Percentiles rank a stretch among this genome's conserved stretches.
phyloP scores from a whole-genome alignment of 1,140 invertebrate genomes.

The Apis cerana region DNA sequence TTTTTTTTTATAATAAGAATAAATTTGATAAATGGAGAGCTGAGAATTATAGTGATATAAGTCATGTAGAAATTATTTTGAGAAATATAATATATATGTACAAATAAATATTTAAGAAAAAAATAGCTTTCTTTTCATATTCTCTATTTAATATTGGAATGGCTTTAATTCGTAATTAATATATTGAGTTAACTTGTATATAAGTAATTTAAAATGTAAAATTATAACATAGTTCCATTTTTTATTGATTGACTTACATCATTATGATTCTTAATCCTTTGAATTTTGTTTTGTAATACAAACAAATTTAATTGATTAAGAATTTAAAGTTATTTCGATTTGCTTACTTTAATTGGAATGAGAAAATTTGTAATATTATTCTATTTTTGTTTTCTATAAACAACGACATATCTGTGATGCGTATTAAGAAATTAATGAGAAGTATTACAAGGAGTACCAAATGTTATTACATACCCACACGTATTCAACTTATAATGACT shows the following conservation, averaged over 20 bases:
- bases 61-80: no score
- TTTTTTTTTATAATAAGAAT: no score
- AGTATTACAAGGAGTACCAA: conserved; percentile 57
- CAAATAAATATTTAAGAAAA: no score
- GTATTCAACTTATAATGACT: conserved; percentile 20
- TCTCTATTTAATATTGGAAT: no score
- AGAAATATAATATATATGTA: no score
- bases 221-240: neutral
- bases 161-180: no score
- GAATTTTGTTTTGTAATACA: neutral
- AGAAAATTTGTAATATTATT: neutral
- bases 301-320: neutral
- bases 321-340: neutral
- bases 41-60: no score
- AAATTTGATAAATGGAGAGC: no score
- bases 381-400: conserved; percentile 59
- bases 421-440: conserved; percentile 61
- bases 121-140: no score
- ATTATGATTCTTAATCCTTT: neutral
- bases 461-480: conserved; percentile 46
- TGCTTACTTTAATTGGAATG: neutral
- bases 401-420: conserved; percentile 75
- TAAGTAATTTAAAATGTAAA: neutral
- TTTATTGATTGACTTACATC: neutral
- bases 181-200: no score